Evolutionary conservation across 2,888 invertebrate species (phyloP).

Genomic region (Glaucopsyche alexis): DNA sequence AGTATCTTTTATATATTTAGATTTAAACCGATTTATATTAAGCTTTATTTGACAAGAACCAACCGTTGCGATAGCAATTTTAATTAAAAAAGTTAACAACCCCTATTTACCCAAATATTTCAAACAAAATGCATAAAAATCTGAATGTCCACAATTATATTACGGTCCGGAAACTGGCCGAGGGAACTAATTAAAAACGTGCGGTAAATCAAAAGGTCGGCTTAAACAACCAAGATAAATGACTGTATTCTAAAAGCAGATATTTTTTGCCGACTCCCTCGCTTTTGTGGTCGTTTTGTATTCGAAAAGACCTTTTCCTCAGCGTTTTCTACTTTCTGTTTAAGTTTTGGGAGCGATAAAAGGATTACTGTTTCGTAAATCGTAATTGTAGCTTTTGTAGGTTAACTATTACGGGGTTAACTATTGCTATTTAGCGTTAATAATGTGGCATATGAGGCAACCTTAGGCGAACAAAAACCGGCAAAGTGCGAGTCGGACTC

Average conservation of each 20-base stretch:
- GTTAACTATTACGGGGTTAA: not conserved
- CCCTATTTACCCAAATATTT: conserved; percentile 17
- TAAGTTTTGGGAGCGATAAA: not conserved
- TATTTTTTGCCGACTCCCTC: conserved; percentile 42
- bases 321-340: not conserved
- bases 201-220: conserved; percentile 53
- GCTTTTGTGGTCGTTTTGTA: conserved; percentile 1
- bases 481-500: too few species aligned
- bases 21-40: not conserved
- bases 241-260: conserved; percentile 53
- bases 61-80: not conserved
- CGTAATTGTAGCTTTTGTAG: not conserved
- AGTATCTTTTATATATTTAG: too few species aligned
- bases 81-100: conserved; percentile 14
- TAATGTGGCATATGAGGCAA: not conserved
- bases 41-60: not conserved
- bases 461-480: too few species aligned
- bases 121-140: conserved; percentile 27
- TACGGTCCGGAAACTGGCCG: conserved; percentile 46
- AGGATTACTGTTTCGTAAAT: conserved; percentile 1
- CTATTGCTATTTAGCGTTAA: not conserved
- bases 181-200: conserved; percentile 66
- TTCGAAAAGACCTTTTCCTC: conserved; percentile 20
- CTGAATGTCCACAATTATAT: conserved; percentile 31
- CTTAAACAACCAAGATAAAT: conserved; percentile 68